Evolutionary conservation across 2,113 vertebrate genomes (phyloP).

Genomic region (Lophius piscatorius): DNA sequence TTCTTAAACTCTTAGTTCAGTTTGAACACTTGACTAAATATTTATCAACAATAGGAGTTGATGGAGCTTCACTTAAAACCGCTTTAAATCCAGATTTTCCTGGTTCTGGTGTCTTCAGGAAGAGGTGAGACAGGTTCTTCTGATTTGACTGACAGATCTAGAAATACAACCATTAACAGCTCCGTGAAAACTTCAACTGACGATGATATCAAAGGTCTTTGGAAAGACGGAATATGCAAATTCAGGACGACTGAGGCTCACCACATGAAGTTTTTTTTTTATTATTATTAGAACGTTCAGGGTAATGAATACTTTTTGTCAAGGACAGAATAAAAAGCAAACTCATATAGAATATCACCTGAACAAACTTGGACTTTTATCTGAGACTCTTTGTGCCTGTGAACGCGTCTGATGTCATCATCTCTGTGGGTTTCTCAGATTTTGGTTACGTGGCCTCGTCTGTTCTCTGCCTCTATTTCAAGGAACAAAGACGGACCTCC

Average conservation of each 20-base stretch:
- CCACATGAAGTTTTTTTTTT: not conserved
- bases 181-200: not conserved
- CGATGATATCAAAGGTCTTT: constrained; percentile 5
- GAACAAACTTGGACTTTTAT: constrained; percentile 35
- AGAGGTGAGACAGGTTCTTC: too few species aligned
- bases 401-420: constrained; percentile 52
- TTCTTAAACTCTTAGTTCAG: too few species aligned
- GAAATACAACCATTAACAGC: not conserved
- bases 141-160: too few species aligned
- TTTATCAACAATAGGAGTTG: too few species aligned
- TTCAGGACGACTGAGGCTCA: not conserved
- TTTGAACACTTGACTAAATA: too few species aligned
- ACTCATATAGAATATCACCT: constrained; percentile 23
- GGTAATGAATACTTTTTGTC: constrained; percentile 38
- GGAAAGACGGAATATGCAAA: constrained; percentile 7
- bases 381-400: constrained; percentile 34
- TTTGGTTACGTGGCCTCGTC: constrained; percentile 18
- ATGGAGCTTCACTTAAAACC: too few species aligned
- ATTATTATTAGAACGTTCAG: not conserved
- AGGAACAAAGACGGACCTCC: constrained; percentile 46
- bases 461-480: constrained; percentile 50
- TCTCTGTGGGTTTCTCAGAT: constrained; percentile 35
- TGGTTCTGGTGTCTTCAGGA: too few species aligned
- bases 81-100: too few species aligned
- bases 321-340: constrained; percentile 16